Evolutionary conservation across 2,113 vertebrate species (phyloP), one percentile per base, ranked within the genome.

Genomic region (Steatornis caripensis): DNA sequence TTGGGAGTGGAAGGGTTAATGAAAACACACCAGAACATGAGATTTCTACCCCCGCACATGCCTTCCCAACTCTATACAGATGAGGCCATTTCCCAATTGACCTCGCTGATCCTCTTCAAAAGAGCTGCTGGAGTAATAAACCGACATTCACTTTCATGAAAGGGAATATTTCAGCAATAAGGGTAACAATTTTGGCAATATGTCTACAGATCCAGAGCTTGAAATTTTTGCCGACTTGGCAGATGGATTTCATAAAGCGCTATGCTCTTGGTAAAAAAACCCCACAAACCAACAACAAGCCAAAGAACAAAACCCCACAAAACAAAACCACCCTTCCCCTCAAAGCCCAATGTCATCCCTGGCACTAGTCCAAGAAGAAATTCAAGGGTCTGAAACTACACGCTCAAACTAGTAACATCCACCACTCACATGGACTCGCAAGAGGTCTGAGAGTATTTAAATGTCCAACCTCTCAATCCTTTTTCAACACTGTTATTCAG

Each of bases 101-200:
- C 93, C 88, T 37, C 48, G 55, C 36, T 39, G 34, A 88, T 41
- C 15, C 24, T 90, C 75, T 80, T 92, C 84, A 90, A 91, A 96
- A 93, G 87, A 79, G 72, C 23, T 74, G 55, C 71, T 46, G 26
- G 18, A 94, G 22, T 48, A 83, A 79, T 62, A 85, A 94, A 83
- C 66, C 19, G n/a, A 62, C 39, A 86, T 16, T 24, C 37, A 48
- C 36, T 20, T 80, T 36, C 70, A 95, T 88, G 75, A 96, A 93
- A 91, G 55, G 76, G 90, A 95, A 65, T 96, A 90, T 85, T 94
- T 92, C 68, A 91, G 75, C 70, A 96, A 70, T 49, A 86, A 29
- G 22, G 54, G 58, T 37, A 91, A 49, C 32, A 39, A 49, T 80
- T 90, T 87, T 77, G 79, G 90, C 62, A 72, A 17, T 41, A 36